A percentile compares a stretch with the other conserved stretches of the same genome.
Evolutionary conservation across 2,797 vertebrate genomes (phyloP).

Genomic region (Podargus strigoides): DNA sequence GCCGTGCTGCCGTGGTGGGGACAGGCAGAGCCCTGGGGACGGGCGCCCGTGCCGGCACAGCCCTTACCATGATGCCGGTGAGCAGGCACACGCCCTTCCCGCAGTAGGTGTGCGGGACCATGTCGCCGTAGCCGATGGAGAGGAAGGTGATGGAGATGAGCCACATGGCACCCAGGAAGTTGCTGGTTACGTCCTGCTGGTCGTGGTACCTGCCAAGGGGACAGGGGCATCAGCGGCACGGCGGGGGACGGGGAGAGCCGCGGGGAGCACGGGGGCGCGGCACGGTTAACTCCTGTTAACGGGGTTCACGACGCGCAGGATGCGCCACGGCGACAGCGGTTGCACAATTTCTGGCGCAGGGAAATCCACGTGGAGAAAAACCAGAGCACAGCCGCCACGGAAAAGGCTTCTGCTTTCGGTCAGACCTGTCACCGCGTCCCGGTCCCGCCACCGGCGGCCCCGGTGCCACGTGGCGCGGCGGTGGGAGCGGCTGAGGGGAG

Average conservation of each 20-base stretch:
- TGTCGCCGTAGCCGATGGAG: constrained; percentile 96
- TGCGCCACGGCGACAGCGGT: neutral
- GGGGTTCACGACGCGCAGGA: neutral
- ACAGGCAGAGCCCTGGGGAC: neutral
- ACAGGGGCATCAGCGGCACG: neutral
- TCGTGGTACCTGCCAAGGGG: constrained; percentile 88
- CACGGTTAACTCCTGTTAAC: too few species aligned
- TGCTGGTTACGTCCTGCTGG: constrained; percentile 96
- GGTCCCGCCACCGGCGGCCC: neutral
- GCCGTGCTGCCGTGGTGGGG: neutral
- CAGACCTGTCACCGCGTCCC: neutral
- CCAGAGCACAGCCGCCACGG: neutral
- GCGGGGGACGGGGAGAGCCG: neutral
- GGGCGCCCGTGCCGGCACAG: neutral
- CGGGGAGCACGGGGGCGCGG: accelerated
- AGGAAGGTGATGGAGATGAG: constrained; percentile 98
- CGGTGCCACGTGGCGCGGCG: neutral
- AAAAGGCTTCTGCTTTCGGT: neutral
- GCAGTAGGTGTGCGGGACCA: constrained; percentile 98
- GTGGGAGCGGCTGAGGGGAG: neutral
- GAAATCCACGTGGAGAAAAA: neutral
- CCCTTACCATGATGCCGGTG: constrained; percentile 96
- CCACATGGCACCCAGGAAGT: constrained; percentile 99
- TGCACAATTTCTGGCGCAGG: neutral
- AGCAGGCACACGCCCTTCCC: constrained; percentile 96